These are phyloP conservation scores for Hippoglossus stenolepis DNA, from an alignment of 2,113 vertebrate species.

Conservation along the genomic window DNA sequence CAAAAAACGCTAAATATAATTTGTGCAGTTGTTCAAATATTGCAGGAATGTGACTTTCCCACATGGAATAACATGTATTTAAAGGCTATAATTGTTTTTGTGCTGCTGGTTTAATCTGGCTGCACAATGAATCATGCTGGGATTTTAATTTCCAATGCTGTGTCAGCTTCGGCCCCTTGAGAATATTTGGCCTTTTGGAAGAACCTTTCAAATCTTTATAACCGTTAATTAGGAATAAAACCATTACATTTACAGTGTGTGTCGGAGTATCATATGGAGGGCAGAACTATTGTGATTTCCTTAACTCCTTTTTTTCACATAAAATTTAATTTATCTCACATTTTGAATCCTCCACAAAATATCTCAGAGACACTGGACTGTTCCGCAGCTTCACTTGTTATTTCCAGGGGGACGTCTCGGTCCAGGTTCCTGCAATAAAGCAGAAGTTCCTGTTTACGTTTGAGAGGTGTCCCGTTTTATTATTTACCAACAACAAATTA, in stretches of 20 bases:
- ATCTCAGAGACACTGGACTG: conserved; percentile 1
- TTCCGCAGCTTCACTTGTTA: conserved; percentile 18
- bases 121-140: neutral
- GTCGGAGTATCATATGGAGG: neutral
- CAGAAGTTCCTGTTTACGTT: conserved; percentile 18
- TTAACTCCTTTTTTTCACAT: neutral
- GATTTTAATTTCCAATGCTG: conserved; percentile 27
- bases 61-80: neutral
- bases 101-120: neutral
- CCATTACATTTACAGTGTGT: conserved; percentile 8
- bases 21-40: neutral
- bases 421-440: conserved; percentile 39
- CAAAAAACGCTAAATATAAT: neutral
- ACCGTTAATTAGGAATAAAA: conserved; percentile 48
- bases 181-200: conserved; percentile 30
- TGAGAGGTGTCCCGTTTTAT: neutral
- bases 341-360: conserved; percentile 22
- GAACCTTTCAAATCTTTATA: conserved; percentile 19
- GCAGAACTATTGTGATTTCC: conserved; percentile 15
- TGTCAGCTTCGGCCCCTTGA: conserved; percentile 26
- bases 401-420: conserved; percentile 34
- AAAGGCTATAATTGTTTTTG: neutral
- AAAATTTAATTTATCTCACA: neutral
- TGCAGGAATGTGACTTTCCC: neutral
- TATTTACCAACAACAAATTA: conserved; percentile 48